Evolutionary conservation across 2,113 vertebrate species (phyloP), one percentile per base, ranked within the genome.

Genomic region (Thomomys bottae): DNA sequence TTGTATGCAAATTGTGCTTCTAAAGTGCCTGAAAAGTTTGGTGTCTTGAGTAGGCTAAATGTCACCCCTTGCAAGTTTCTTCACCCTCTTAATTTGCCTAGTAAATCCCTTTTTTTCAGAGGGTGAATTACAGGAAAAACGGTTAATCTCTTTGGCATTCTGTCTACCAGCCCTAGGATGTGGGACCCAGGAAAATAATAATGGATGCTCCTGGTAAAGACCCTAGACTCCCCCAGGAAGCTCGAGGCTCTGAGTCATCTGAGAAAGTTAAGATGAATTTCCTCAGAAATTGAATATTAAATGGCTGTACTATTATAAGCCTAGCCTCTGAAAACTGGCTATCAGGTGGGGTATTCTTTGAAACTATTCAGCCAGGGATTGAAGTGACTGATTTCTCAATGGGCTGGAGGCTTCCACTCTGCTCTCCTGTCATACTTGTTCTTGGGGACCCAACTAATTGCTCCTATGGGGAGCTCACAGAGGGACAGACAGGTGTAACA

Each of bases 71-170:
- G 72, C 36, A 83, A 96, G 92, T 95, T 95, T 95, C 96, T 95
- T 95, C 88, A 84, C 89, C 95, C 96, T 96, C 94, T 96, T 96
- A 96, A 96, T 96, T 96, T 96, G 96, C 95, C 93, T 96, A 86
- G 96, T 95, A 96, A 96, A 96, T 96, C 59, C 84, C 83, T 87
- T 88, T 95, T 95, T 93, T 96, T 96, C 86, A 67, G 90, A 77
- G 77, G 30, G 72, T 42, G 93, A 94, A 95, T 97, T 96, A 97
- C 96, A 92, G 95, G 94, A 96, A 97, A 96, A 95, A 92, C 3
- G 88, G 91, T 97, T 96, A 94, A 95, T 96, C 96, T 95, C 70
- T 86, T 75, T 94, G 96, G 95, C 94, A 78, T 81, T 78, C 96
- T 95, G 93, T 95, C 96, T 80, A 89, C 95, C 83, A 92, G 86